Base-by-base conservation (phyloP, 2,888 invertebrate genomes). In the Yponomeuta plumbellus region DNA sequence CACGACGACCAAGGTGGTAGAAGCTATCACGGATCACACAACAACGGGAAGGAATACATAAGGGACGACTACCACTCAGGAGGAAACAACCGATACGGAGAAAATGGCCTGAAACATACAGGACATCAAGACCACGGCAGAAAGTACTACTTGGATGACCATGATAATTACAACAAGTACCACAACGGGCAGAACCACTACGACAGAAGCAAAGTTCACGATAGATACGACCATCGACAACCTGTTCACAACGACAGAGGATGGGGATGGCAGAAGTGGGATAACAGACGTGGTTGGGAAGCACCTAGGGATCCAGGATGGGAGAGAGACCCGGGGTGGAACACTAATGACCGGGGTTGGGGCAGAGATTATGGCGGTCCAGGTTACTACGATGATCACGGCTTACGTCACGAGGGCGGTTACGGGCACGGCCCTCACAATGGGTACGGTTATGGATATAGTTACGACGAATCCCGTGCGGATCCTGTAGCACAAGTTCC, bases 91-190 rank as follows among this genome's bases (percentile, higher is more conserved):
- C 81, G 81, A 59, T 75, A 86, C 44, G 88, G 86, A 11, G 90
- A 92, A 66, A 76, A 80, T 26, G 89, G 90, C 6, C 78, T 83
- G 23, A 90, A 88, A 68, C 83, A 86, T 61, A 74, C 76, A n/a
- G 84, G 80, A 11, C 83, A 84, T 71, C 86, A 84, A 69, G 88
- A 90, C 69, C 84, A 91, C 67, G 89, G 85, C 8, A 87, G 87
- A 69, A 91, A 91, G 66, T 86, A 89, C 70, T 85, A 91, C 70
- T 77, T 91, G 68, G 88, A 92, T 67, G 91, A 92, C 67, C 75
- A 78, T 63, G 76, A 86, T 68, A 80, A 86, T 68, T 85, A 89
- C 67, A 84, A 90, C 70, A 88, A 85, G 70, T 85, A 88, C 70
- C 83, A 80, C 13, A 84, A 88, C 66, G 86, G 81, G 39, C 85